Evolutionary conservation across 2,797 vertebrate genomes (phyloP), one percentile per base, ranked within the genome.

Genomic region (Oophaga sylvatica): DNA sequence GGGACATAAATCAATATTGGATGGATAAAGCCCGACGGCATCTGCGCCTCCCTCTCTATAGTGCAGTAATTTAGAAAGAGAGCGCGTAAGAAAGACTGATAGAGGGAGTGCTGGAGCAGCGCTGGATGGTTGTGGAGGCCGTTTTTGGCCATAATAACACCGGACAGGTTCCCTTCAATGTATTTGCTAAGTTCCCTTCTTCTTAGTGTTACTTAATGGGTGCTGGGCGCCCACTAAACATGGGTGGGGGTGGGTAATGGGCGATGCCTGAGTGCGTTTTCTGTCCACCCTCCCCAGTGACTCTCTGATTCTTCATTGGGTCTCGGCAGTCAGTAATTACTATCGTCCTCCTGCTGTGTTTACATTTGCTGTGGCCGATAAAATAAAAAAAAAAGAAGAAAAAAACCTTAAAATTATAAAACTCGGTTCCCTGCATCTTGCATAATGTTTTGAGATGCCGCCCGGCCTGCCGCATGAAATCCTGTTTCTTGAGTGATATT

Each of bases 381-480:
- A 1, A 73, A 73, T n/a, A 59, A 77, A 76, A 71, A 41, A 35
- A 41, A 41, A 41, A 1, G 35, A 41, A 5, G 17, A 19, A 31
- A 3, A 15, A 45, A 71, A 45, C 20, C 26, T 29, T 13, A 73
- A 20, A 71, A 19, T 22, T 6, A 7, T 60, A 60, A 82, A 68
- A 53, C n/a, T 12, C 45, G 20, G 31, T 29, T 29, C 70, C 48
- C 80, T 82, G 80, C 67, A 71, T 83, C 48, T 56, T 71, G 67
- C 12, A 13, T 83, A 31, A 71, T 15, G 35, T 3, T 70, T 70
- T 83, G 17, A 57, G 81, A 83, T 48, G 45, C 80, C 45, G 35
- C 35, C 35, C 80, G 53, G 81, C 48, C 65, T 83, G 81, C 48
- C 67, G 81, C 81, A 83, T 83, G 81, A 22, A 81, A 48, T 45